Percentiles rank a stretch among this genome's conserved stretches.
Conservation (phyloP, 2,113 vertebrate genomes). For the Pipra filicauda region DNA sequence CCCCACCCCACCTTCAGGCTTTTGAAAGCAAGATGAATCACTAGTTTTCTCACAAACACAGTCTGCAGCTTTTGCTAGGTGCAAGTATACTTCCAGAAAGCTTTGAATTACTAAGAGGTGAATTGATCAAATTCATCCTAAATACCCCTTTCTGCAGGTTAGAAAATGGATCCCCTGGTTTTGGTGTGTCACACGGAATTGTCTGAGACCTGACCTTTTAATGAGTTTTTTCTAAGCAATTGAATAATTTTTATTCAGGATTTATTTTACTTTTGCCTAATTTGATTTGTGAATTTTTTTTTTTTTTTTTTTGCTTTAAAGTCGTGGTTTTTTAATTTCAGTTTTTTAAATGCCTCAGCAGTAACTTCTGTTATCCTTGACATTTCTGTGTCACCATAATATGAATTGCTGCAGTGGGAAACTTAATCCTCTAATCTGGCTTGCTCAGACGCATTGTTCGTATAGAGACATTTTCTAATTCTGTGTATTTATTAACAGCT, state of each 20-base stretch:
- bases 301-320: constrained; percentile 6
- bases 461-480: constrained; percentile 9
- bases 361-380: constrained; percentile 53
- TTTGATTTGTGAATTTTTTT: constrained; percentile 12
- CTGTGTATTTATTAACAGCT: constrained; percentile 21
- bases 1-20: accelerated
- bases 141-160: background rate
- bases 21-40: background rate
- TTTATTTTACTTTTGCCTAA: constrained; percentile 50
- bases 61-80: background rate
- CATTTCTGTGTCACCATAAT: constrained; percentile 40
- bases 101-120: background rate
- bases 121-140: background rate
- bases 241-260: background rate
- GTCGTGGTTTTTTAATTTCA: background rate
- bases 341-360: constrained; percentile 5
- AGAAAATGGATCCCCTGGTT: background rate
- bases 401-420: constrained; percentile 21
- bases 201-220: background rate
- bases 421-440: constrained; percentile 55
- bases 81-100: background rate
- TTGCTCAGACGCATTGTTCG: constrained; percentile 26
- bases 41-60: background rate
- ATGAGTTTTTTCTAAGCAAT: background rate
- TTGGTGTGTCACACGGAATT: background rate